phyloP scores from a whole-genome alignment of 2,888 invertebrate species.

The Campopleginae sp. region DNA sequence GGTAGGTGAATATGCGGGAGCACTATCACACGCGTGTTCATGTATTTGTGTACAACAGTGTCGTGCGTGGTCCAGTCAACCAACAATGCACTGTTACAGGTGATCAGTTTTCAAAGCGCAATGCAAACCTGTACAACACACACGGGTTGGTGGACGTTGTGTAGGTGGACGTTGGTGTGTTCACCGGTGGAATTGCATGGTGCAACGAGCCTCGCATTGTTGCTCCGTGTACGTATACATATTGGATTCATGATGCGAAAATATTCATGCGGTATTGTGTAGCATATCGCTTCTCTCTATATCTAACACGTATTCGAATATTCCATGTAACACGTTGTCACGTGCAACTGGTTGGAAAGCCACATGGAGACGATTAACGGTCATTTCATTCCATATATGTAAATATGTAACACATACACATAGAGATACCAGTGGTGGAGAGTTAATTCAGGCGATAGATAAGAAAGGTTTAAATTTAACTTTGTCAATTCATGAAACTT shows the following conservation, averaged over 20 bases:
- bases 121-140: constrained; percentile 60
- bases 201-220: constrained; percentile 61
- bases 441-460: not conserved
- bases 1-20: constrained; percentile 34
- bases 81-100: constrained; percentile 69
- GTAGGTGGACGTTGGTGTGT: constrained; percentile 19
- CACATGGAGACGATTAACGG: constrained; percentile 43
- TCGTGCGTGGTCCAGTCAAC: constrained; percentile 57
- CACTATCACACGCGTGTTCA: not conserved
- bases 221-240: constrained; percentile 34
- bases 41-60: constrained; percentile 1
- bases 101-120: constrained; percentile 70
- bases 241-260: constrained; percentile 62
- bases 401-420: not conserved
- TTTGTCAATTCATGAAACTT: not conserved
- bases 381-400: constrained; percentile 9
- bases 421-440: constrained; percentile 6
- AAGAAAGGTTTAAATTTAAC: not conserved
- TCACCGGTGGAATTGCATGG: constrained; percentile 55
- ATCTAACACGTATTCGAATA: constrained; percentile 21
- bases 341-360: constrained; percentile 52
- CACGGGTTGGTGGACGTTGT: not conserved
- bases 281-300: constrained; percentile 8
- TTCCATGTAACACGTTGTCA: constrained; percentile 31
- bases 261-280: constrained; percentile 56